Conservation (phyloP, 2,888 invertebrate species). For the Caenorhabditis doughertyi region DNA sequence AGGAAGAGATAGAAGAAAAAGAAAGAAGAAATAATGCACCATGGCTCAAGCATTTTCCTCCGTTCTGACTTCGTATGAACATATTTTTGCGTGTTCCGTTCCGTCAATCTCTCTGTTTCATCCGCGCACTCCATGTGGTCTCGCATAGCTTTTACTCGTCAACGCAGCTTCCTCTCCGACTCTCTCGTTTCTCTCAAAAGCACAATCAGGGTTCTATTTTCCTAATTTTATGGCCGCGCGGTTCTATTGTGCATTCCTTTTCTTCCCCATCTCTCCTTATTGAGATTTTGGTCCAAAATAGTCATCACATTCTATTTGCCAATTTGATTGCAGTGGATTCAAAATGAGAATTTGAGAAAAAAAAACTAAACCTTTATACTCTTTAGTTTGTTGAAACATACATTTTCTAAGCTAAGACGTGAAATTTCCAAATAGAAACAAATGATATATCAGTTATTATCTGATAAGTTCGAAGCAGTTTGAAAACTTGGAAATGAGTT, state of each 20-base stretch:
- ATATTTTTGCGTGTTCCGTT: conserved; percentile 27
- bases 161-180: conserved; percentile 12
- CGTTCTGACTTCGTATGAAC: conserved; percentile 12
- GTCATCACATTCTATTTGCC: conserved; percentile 7
- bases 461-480: too few relatives aligned
- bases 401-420: too few relatives aligned
- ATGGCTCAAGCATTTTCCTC: conserved; percentile 40
- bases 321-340: conserved; percentile 29
- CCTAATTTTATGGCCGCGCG: conserved; percentile 46
- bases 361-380: background rate
- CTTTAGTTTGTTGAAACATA: background rate
- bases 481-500: too few relatives aligned
- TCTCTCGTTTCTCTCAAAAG: conserved; percentile 1
- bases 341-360: background rate
- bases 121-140: conserved; percentile 32
- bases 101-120: conserved; percentile 13
- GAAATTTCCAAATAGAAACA: too few relatives aligned
- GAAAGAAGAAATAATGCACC: conserved; percentile 30
- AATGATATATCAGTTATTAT: too few relatives aligned
- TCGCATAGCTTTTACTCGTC: conserved; percentile 10
- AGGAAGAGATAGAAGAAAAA: conserved; percentile 42
- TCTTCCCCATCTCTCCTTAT: background rate
- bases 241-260: conserved; percentile 7
- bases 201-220: conserved; percentile 35
- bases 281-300: conserved; percentile 16